Evolutionary conservation across 2,113 vertebrate species (phyloP), one percentile per base, ranked within the genome.

Genomic region (Lutjanus erythropterus): DNA sequence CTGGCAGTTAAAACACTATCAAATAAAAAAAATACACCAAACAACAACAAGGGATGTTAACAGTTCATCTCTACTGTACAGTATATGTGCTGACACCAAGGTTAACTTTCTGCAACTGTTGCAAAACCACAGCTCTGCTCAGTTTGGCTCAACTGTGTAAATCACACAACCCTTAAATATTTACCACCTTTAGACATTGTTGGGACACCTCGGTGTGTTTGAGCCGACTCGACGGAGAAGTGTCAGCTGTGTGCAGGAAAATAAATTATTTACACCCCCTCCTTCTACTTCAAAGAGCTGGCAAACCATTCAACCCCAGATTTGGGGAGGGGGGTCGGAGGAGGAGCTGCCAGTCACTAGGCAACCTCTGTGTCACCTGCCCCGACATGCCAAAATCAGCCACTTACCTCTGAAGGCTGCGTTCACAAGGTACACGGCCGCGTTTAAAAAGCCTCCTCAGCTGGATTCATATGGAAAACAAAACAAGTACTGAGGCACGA

Each of bases 211-310:
- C 55, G 35, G 81, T 89, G 92, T 89, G 90, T 87, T 86, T 69
- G 77, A 89, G 90, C 86, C 23, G 42, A 79, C 84, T 87, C 70
- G 64, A 85, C 60, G 31, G 84, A 90, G 85, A 89, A 83, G 85
- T 90, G 90, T 93, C 89, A 87, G 85, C 91, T 89, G 87, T 75
- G 85, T 65, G 85, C 89, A 78, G 89, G 65, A 76, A 93, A 91
- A 93, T 94, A 86, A 93, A 94, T 94, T 86, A 94, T 95, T 95
- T 90, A 95, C 87, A 88, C 78, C 80, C 89, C 80, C 58, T 86
- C 86, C 83, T 80, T 87, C 87, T 60, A 92, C 94, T 95, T 95
- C 92, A 94, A 95, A 94, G 92, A 80, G 71, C 83, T 88, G 90
- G 88, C 86, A 93, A 88, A 87, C 83, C 87, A 90, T 88, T 91